Evolutionary conservation across 2,888 invertebrate species (phyloP).

Genomic region (Crioceris asparagi): DNA sequence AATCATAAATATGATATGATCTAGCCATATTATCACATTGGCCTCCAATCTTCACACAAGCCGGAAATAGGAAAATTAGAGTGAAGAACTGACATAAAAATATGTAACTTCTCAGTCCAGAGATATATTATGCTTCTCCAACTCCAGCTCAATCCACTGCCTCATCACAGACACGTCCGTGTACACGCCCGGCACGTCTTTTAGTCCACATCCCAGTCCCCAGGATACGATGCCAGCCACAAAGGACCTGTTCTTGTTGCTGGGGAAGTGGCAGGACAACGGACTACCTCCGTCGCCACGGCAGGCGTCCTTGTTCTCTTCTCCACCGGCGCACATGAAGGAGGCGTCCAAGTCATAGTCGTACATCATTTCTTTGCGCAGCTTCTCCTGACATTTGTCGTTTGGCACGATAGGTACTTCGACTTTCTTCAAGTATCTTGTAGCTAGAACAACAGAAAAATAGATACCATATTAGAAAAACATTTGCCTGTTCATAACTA

Average conservation of each 20-base stretch:
- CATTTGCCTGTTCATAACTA: too few species aligned
- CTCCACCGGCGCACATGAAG: constrained; percentile 72
- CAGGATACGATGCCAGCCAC: constrained; percentile 76
- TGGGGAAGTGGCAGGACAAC: constrained; percentile 28
- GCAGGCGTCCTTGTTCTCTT: constrained; percentile 64
- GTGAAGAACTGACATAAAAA: too few species aligned
- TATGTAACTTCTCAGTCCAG: too few species aligned
- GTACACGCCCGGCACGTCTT: constrained; percentile 69
- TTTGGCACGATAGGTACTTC: constrained; percentile 55
- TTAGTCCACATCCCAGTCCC: constrained; percentile 77
- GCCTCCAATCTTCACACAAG: too few species aligned
- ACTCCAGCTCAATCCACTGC: constrained; percentile 54
- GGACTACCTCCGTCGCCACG: constrained; percentile 25
- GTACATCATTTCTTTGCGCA: constrained; percentile 46
- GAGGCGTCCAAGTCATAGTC: constrained; percentile 55
- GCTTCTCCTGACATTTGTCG: constrained; percentile 46
- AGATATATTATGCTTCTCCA: too few species aligned
- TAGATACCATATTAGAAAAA: too few species aligned
- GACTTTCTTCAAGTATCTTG: constrained; percentile 50
- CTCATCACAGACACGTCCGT: constrained; percentile 56
- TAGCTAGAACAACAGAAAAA: constrained; percentile 6
- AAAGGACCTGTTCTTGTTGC: constrained; percentile 42
- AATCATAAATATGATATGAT: too few species aligned
- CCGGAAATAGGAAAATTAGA: too few species aligned
- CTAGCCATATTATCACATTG: too few species aligned